Percentiles rank a stretch among this genome's conserved stretches.
Conservation (phyloP, 64 coral and sea anemone genomes). For the Trachythela sp. region DNA sequence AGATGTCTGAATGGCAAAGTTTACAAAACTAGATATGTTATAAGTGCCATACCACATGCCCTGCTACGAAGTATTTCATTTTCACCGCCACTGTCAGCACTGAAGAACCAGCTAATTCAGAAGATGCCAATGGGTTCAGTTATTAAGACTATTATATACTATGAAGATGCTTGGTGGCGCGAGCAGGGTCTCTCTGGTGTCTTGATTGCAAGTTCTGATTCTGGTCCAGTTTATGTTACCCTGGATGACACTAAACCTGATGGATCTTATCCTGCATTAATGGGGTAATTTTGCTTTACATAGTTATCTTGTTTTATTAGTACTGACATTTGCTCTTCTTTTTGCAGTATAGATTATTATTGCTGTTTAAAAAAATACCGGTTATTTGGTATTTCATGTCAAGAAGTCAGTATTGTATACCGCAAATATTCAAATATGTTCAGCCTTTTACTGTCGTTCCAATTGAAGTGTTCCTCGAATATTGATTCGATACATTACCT, state of each 20-base stretch:
- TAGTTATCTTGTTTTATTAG: background rate
- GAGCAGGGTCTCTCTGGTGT: slow-evolving; percentile 68
- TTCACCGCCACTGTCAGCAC: slow-evolving; percentile 80
- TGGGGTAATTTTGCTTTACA: slow-evolving; percentile 57
- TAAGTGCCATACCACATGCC: slow-evolving; percentile 97
- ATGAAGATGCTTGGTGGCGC: slow-evolving; percentile 74
- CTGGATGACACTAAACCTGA: slow-evolving; percentile 95
- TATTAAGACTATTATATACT: slow-evolving; percentile 91
- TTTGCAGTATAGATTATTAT: background rate
- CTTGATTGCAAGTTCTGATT: slow-evolving; percentile 69
- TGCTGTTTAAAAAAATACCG: no score
- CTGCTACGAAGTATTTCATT: slow-evolving; percentile 77
- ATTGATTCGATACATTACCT: no score
- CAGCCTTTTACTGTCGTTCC: no score
- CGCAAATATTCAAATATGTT: no score
- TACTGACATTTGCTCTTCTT: background rate
- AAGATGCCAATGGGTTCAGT: slow-evolving; percentile 94
- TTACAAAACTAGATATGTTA: slow-evolving; percentile 69
- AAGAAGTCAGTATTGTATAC: no score
- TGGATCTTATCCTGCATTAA: slow-evolving; percentile 85
- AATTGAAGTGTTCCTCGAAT: no score
- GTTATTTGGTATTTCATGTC: no score
- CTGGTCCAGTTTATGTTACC: slow-evolving; percentile 72
- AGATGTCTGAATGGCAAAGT: slow-evolving; percentile 77
- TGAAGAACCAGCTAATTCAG: slow-evolving; percentile 90